Base-by-base conservation (phyloP, 2,888 invertebrate genomes). In the Hartigia nigra region DNA sequence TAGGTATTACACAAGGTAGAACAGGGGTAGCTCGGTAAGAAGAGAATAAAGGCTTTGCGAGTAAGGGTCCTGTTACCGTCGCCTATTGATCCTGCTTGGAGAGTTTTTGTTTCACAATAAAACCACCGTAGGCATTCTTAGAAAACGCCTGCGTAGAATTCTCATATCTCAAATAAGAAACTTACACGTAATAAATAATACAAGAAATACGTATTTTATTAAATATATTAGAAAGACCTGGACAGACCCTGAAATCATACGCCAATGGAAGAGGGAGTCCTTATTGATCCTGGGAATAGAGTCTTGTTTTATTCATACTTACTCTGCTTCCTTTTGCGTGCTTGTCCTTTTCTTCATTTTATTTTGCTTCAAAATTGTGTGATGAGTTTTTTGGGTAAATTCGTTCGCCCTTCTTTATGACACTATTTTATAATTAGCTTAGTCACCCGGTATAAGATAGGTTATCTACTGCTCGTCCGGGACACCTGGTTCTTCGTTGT, bases 61-160 rank as follows among this genome's bases (percentile, higher is more conserved):
- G 80, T 82, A 81, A 84, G 85, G 86, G 86, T 84, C 82, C 81
- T 81, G 84, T 84, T 84, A 82, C 81, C 72, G 81, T 81, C 79
- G 78, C 80, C 85, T 88, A 88, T 88, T 86, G 87, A 88, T 88
- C 87, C 87, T 82, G 83, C 72, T 34, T 31, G 37, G 75, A 75
- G 37, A 23, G 75, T 75, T 23, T 36, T 75, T 34, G 75, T 36
- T 36, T 36, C 34, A 75, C 23, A 14, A 23, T 55, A 55, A 55
- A 23, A 55, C 55, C 9, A 23, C 55, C 55, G 55, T 55, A 2
- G 55, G 23, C 55, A 55, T 55, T 23, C 55, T 55, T 55, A 55
- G 2, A 23, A 55, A 55, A 55, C 55, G 23, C 23, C 23, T 55
- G 55, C 55, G 23, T 23, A 14, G 2, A 0, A 23, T 23, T 55